A percentile compares a stretch with the other conserved stretches of the same genome.
These are phyloP conservation scores for Brachypodius melanocephalos DNA, from an alignment of 2,113 vertebrate species.

Conservation along the genomic window DNA sequence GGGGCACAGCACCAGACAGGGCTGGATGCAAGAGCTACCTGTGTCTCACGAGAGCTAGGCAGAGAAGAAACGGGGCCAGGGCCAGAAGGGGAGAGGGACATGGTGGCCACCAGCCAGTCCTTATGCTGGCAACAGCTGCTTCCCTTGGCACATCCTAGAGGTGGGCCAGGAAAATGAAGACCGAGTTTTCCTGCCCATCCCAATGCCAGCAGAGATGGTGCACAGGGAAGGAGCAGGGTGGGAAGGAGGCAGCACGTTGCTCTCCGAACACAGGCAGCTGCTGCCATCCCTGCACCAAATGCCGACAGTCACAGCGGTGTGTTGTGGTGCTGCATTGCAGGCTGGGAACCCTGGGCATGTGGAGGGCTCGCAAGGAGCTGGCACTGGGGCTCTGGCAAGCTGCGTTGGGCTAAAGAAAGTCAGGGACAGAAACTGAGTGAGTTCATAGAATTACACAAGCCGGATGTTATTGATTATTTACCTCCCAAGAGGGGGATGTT, in stretches of 20 bases:
- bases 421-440: neutral
- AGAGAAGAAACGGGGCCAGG: neutral
- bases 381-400: neutral
- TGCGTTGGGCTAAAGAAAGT: accelerated
- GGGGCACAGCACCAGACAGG: no score
- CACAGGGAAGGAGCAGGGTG: neutral
- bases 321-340: constrained; percentile 45
- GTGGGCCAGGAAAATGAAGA: neutral
- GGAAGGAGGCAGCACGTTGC: neutral
- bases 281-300: constrained; percentile 41
- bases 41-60: neutral
- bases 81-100: neutral
- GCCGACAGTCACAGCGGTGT: neutral
- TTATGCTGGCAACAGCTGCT: neutral
- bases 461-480: neutral
- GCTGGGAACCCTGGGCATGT: neutral
- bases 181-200: neutral
- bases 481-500: neutral
- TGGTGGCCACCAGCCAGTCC: neutral
- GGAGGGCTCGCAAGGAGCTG: neutral
- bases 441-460: neutral
- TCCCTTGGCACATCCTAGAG: neutral
- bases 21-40: neutral
- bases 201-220: neutral
- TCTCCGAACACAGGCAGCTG: neutral